These are phyloP conservation scores for Ovis aries DNA, from an alignment of 2,113 vertebrate genomes.

Conservation along the genomic window DNA sequence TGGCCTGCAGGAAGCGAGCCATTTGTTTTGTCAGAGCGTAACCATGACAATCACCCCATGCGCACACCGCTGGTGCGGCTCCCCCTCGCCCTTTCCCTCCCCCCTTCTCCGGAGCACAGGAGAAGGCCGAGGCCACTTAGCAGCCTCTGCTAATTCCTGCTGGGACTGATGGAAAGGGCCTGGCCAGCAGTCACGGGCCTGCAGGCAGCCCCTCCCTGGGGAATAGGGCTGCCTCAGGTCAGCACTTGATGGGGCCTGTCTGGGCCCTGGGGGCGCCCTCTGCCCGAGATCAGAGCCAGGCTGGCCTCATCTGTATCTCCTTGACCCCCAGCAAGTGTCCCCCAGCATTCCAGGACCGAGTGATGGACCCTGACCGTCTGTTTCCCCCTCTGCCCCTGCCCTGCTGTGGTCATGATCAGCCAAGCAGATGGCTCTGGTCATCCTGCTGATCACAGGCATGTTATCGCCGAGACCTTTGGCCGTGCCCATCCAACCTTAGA, in stretches of 20 bases:
- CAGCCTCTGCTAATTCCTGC: conserved; percentile 40
- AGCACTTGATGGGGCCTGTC: not conserved
- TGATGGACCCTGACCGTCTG: not conserved
- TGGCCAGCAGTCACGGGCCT: not conserved
- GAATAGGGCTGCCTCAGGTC: not conserved
- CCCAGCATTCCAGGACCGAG: not conserved
- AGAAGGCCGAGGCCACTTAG: conserved; percentile 54
- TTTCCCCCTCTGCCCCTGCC: not conserved
- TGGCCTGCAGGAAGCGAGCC: conserved; percentile 80
- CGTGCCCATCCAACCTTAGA: not conserved
- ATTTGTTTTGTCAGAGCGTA: conserved; percentile 87
- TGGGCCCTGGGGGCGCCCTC: not conserved
- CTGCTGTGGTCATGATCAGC: not conserved
- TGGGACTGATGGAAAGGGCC: not conserved
- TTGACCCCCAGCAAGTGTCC: not conserved
- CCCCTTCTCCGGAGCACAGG: conserved; percentile 15
- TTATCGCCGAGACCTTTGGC: not conserved
- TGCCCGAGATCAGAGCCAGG: not conserved
- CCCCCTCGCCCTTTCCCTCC: not conserved
- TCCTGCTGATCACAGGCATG: not conserved
- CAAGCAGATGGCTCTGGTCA: not conserved
- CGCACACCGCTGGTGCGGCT: conserved; percentile 27
- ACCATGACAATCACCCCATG: conserved; percentile 91
- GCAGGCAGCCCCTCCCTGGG: not conserved
- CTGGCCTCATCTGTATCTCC: not conserved